These are phyloP conservation scores for Buceros bicornis DNA, from an alignment of 2,797 vertebrate genomes.

Conservation along the genomic window DNA sequence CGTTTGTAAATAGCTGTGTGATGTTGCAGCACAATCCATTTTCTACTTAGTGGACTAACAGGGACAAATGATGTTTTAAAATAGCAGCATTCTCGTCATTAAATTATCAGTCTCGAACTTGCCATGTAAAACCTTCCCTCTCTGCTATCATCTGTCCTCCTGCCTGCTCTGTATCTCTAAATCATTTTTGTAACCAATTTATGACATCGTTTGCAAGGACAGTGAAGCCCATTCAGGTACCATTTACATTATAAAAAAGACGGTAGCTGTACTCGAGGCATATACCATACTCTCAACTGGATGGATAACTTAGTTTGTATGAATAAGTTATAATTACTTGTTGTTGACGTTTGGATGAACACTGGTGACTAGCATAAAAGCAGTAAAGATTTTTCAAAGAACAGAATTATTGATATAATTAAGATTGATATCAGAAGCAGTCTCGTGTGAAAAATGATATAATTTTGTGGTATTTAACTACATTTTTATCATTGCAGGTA, in stretches of 20 bases:
- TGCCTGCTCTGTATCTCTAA: conserved; percentile 26
- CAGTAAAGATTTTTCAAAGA: conserved; percentile 33
- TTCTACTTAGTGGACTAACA: conserved; percentile 8
- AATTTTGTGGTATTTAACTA: conserved; percentile 17
- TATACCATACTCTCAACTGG: not conserved
- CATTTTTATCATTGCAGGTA: conserved; percentile 50
- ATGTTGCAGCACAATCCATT: conserved; percentile 52
- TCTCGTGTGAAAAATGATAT: conserved; percentile 25
- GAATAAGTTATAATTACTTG: conserved; percentile 56
- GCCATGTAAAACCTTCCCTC: not conserved
- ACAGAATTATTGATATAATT: conserved; percentile 16
- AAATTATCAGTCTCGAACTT: conserved; percentile 14
- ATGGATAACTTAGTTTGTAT: not conserved
- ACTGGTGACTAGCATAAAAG: not conserved
- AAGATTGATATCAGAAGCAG: conserved; percentile 50
- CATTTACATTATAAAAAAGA: not conserved
- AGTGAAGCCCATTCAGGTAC: not conserved
- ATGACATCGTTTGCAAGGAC: not conserved
- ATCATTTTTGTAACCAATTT: conserved; percentile 43
- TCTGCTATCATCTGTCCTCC: not conserved
- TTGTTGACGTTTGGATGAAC: not conserved
- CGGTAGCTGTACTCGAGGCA: not conserved
- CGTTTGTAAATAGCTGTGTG: conserved; percentile 38
- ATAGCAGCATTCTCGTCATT: not conserved
- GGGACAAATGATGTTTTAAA: conserved; percentile 37